Base-by-base conservation (phyloP, 1,140 invertebrate genomes). In the Tigriopus japonicus region DNA sequence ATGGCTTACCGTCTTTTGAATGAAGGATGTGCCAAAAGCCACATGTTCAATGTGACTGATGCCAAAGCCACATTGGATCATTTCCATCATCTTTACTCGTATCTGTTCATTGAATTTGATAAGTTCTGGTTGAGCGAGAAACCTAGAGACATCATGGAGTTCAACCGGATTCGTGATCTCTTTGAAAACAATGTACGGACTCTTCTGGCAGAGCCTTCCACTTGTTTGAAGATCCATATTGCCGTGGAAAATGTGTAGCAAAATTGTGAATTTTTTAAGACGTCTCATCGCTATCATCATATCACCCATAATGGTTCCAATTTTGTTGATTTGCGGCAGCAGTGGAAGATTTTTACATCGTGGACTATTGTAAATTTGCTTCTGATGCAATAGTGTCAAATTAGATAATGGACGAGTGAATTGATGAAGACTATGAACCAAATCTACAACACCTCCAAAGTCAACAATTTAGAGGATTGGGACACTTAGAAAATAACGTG, bases 81-180 rank as follows among this genome's bases (percentile, higher is more conserved):
- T 70, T 96, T 96, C 74, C 88, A 97, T 74, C 83, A 83, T 68
- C 83, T 96, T 67, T 97, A 96, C 74, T 89, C 87, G 73, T 93
- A 90, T 70, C 73, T 95, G 42, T 91, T 94, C 73, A 87, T 84
- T 67, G 84, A 92, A 69, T 96, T 97, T 76, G 88, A 94, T 72
- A 81, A 82, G 66, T 85, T 90, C 70, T 96, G 92, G 92, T 78
- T 92, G 52, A 77, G 85, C 60, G 85, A 87, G 28, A 89, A 90
- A 67, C 90, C 91, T 0, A 79, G 78, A 62, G 85, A 91, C 71
- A 87, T 96, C 62, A 96, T 96, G 91, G 87, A 95, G 69, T 96
- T 96, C 71, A 85, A 84, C 17, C 77, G 77, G 40, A 84, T 94
- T 59, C 82, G 83, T 69, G 80, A 85, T 65, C 83, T 81, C 66